Base-by-base conservation (phyloP, 1,140 invertebrate genomes). In the Trichogramma pretiosum region DNA sequence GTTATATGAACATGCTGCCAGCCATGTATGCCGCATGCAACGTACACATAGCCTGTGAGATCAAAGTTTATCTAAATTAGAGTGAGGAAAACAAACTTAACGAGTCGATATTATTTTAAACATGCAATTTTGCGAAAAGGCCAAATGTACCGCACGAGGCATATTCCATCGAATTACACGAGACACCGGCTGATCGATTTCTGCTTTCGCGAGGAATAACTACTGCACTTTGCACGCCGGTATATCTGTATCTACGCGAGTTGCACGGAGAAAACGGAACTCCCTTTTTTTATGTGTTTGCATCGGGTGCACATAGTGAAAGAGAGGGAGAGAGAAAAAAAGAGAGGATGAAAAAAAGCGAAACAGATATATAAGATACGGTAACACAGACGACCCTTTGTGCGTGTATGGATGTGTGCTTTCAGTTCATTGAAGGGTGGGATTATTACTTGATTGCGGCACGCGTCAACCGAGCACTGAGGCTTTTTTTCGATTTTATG, bases 121-220 rank as follows among this genome's bases (percentile, higher is more conserved):
- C n/a, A n/a, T n/a, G n/a, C n/a, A n/a, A n/a, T n/a, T n/a, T n/a
- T n/a, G n/a, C n/a, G n/a, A n/a, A n/a, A n/a, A n/a, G n/a, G n/a
- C n/a, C n/a, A n/a, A n/a, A n/a, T n/a, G n/a, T n/a, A n/a, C n/a
- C n/a, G n/a, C n/a, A n/a, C n/a, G n/a, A 43, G 3, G 23, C 9
- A 13, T 17, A 11, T 11, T 30, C 24, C 35, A 40, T 47, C 37
- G 37, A 47, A 47, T 47, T 47, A 39, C 28, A 47, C 36, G n/a
- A 40, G 19, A 26, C 24, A 36, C 10, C 42, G 42, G 2, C 18
- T n/a, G 36, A 47, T 47, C 45, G 45, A 40, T 47, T 47, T 13
- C 3, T 36, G 14, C 14, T 16, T 28, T 23, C 11, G 22, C 22
- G 13, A 26, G 14, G 21, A n/a, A n/a, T n/a, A n/a, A n/a, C n/a